Conservation (phyloP, 2,888 invertebrate species). For the Perithous albicinctus region DNA sequence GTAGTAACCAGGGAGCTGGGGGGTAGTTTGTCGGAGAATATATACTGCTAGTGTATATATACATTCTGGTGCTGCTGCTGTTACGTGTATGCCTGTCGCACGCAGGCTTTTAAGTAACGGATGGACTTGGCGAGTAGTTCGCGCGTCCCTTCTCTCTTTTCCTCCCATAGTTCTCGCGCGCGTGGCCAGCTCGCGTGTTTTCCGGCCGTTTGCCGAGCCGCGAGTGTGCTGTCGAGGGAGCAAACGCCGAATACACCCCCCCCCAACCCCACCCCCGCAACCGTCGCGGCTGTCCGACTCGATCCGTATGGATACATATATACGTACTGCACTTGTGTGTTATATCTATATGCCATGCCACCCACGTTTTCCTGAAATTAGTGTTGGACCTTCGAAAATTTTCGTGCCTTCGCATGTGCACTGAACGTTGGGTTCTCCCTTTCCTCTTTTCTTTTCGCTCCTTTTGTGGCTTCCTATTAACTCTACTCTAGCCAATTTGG, state of each 20-base stretch:
- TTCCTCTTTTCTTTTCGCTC: conserved; percentile 1
- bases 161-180: conserved; percentile 3
- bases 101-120: conserved; percentile 72
- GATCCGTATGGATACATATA: conserved; percentile 31
- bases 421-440: background rate
- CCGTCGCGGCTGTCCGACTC: conserved; percentile 25
- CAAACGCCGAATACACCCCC: conserved; percentile 48
- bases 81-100: conserved; percentile 63
- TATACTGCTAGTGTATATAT: conserved; percentile 10
- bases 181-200: conserved; percentile 64
- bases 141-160: conserved; percentile 53
- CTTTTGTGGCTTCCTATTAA: conserved; percentile 8
- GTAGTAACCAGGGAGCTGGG: conserved; percentile 9
- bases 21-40: conserved; percentile 42
- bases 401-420: conserved; percentile 38
- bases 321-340: conserved; percentile 10
- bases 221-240: conserved; percentile 56
- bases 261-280: too few species aligned
- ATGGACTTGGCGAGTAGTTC: conserved; percentile 68
- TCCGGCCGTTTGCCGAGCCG: conserved; percentile 56
- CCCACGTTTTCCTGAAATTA: conserved; percentile 65
- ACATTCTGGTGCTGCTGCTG: background rate
- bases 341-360: conserved; percentile 30
- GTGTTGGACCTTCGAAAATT: conserved; percentile 62
- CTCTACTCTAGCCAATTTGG: background rate